phyloP scores from a whole-genome alignment of 2,113 vertebrate species.

The Hiodon tergisus region DNA sequence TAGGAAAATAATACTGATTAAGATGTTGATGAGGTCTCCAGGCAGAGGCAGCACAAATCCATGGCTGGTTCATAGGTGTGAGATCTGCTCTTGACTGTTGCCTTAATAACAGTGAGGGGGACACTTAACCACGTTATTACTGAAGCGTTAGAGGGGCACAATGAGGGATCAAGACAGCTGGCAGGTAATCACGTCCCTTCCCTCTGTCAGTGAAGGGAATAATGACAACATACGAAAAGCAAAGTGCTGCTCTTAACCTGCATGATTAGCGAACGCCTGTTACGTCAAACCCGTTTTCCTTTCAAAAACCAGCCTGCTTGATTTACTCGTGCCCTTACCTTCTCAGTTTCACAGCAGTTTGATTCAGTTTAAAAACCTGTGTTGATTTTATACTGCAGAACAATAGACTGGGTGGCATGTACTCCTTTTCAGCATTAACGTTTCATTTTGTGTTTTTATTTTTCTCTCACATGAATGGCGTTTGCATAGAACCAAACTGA shows the following conservation, averaged over 20 bases:
- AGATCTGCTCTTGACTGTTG: constrained; percentile 27
- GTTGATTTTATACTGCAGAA: background rate
- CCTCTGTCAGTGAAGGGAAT: background rate
- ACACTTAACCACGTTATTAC: constrained; percentile 42
- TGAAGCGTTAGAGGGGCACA: background rate
- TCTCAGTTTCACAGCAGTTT: background rate
- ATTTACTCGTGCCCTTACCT: background rate
- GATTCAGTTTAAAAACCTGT: constrained; percentile 1
- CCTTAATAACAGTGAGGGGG: constrained; percentile 34
- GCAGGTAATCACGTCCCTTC: background rate
- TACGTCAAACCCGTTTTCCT: background rate
- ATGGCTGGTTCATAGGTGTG: constrained; percentile 30
- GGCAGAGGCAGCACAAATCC: constrained; percentile 29
- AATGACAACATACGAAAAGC: background rate
- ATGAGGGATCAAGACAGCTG: background rate
- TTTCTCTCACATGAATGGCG: no score
- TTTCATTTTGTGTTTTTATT: no score
- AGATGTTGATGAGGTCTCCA: constrained; percentile 35
- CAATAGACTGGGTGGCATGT: no score
- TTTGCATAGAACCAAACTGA: no score
- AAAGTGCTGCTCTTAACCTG: constrained; percentile 4
- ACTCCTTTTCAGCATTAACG: no score
- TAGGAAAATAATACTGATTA: constrained; percentile 46
- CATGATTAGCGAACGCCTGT: background rate
- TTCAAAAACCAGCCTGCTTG: background rate